Conservation (phyloP, 2,797 vertebrate species). For the Hyperoplus immaculatus region DNA sequence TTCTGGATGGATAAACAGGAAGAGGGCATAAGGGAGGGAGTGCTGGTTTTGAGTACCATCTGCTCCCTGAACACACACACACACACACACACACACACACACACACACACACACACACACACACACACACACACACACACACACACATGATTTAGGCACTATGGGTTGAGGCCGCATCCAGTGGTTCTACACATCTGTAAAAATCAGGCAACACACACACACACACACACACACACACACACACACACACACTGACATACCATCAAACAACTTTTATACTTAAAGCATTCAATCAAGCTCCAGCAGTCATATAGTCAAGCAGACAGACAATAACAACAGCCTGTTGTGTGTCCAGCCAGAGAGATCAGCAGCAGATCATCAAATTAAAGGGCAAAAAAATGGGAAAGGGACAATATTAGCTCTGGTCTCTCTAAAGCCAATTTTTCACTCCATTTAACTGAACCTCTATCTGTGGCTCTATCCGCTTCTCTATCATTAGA, state of each 20-base stretch:
- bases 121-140: too few species aligned
- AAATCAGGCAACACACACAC: too few species aligned
- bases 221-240: background rate
- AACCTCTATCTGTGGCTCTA: conserved; percentile 38
- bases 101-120: too few species aligned
- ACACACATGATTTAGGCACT: conserved; percentile 65
- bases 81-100: accelerated
- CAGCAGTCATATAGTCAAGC: background rate
- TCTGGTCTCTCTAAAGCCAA: conserved; percentile 49
- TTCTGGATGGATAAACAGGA: conserved; percentile 13
- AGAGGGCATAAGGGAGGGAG: conserved; percentile 32
- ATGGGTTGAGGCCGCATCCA: conserved; percentile 77
- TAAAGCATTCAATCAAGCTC: conserved; percentile 35
- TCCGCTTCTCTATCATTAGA: conserved; percentile 44
- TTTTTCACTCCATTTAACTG: conserved; percentile 68
- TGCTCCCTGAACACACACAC: conserved; percentile 39
- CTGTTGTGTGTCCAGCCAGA: conserved; percentile 11
- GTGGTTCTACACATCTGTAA: background rate
- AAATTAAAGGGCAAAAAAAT: conserved; percentile 41
- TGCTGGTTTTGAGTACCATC: conserved; percentile 47
- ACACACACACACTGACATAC: conserved; percentile 6
- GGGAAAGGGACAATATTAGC: conserved; percentile 46
- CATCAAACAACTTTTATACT: conserved; percentile 22
- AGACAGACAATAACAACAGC: conserved; percentile 12
- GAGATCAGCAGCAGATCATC: conserved; percentile 44